These are phyloP conservation scores for Marronus borbonicus DNA, from an alignment of 2,888 invertebrate species.

Conservation along the genomic window DNA sequence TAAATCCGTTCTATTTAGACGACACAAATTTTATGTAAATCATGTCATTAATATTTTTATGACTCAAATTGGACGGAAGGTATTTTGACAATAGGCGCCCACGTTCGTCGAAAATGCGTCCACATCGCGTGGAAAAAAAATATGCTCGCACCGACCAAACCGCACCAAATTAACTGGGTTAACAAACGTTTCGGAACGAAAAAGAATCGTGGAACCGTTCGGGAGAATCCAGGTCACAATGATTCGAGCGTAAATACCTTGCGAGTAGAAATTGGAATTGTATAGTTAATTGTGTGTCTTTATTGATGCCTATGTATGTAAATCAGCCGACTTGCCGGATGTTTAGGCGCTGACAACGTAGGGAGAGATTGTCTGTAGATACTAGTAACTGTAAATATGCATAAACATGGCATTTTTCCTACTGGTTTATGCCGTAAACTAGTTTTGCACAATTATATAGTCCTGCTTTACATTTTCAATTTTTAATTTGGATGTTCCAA, in stretches of 20 bases:
- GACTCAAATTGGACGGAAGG: neutral
- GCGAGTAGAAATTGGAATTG: slow-evolving; percentile 43
- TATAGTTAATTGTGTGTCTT: slow-evolving; percentile 45
- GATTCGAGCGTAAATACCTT: slow-evolving; percentile 42
- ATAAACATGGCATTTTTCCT: neutral
- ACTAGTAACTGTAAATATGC: neutral
- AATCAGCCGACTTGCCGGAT: slow-evolving; percentile 37
- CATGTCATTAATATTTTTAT: neutral
- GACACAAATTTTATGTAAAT: too few species aligned
- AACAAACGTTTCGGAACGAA: slow-evolving; percentile 44
- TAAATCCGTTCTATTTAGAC: neutral
- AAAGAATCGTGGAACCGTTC: slow-evolving; percentile 42
- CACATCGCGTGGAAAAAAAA: slow-evolving; percentile 25
- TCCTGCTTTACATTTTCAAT: too few species aligned
- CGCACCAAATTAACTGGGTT: slow-evolving; percentile 30
- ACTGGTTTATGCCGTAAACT: neutral
- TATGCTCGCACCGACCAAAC: slow-evolving; percentile 23
- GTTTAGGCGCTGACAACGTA: neutral
- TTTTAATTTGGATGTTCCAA: too few species aligned
- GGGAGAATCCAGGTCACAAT: slow-evolving; percentile 40
- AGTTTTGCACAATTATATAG: too few species aligned
- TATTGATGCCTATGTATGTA: slow-evolving; percentile 46
- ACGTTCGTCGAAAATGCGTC: neutral
- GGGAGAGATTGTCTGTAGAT: neutral
- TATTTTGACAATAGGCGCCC: slow-evolving; percentile 10